Conservation (phyloP, 2,888 invertebrate genomes). For the Melanostoma scalare region DNA sequence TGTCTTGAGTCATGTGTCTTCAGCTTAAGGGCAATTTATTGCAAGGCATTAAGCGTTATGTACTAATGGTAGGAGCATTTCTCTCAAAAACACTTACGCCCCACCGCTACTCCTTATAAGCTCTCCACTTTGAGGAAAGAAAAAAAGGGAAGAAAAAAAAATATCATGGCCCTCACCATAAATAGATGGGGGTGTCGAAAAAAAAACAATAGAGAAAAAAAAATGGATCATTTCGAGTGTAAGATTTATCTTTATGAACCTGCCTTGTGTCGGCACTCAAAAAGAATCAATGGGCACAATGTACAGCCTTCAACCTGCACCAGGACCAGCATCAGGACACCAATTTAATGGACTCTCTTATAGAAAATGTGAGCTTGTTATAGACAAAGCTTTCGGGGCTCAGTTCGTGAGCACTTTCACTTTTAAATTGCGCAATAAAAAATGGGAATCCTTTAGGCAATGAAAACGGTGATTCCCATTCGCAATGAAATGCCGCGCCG, state of each 20-base stretch:
- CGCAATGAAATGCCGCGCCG: conserved; percentile 19
- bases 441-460: conserved; percentile 64
- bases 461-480: conserved; percentile 41
- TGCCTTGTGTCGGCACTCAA: conserved; percentile 48
- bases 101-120: not conserved
- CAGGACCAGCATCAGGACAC: conserved; percentile 6
- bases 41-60: conserved; percentile 61
- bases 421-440: conserved; percentile 71
- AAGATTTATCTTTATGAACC: conserved; percentile 72
- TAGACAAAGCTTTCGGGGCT: conserved; percentile 37
- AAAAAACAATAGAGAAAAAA: not conserved
- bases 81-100: conserved; percentile 40
- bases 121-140: conserved; percentile 3
- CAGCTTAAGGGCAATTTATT: conserved; percentile 68
- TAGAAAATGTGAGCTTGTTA: conserved; percentile 18
- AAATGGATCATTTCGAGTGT: conserved; percentile 56
- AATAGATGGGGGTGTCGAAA: conserved; percentile 34
- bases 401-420: conserved; percentile 55
- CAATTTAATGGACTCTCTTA: conserved; percentile 54
- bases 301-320: not conserved
- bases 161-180: conserved; percentile 36
- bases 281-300: conserved; percentile 57
- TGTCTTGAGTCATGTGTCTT: conserved; percentile 60
- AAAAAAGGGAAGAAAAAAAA: conserved; percentile 27
- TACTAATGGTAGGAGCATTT: conserved; percentile 70